These are phyloP conservation scores for Campoletis sonorensis DNA, from an alignment of 1,140 invertebrate species.

Conservation along the genomic window DNA sequence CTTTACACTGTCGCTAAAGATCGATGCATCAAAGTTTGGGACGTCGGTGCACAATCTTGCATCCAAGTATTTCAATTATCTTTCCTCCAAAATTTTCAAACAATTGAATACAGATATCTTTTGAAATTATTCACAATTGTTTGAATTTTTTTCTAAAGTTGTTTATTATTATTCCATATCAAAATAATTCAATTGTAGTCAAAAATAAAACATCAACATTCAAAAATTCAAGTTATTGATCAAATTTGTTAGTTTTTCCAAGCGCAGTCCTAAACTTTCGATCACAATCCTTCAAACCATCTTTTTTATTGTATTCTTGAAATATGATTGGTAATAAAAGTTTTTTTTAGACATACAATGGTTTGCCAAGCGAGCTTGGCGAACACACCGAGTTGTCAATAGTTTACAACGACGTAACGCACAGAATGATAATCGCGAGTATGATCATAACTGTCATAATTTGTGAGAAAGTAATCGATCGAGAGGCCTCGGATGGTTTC, in stretches of 20 bases:
- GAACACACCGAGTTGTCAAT: slow-evolving; percentile 78
- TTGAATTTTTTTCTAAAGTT: too few species aligned
- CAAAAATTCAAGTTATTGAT: too few species aligned
- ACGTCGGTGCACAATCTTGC: slow-evolving; percentile 78
- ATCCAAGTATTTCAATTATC: slow-evolving; percentile 74
- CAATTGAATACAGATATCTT: background rate
- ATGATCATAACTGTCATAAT: slow-evolving; percentile 79
- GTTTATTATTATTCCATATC: too few species aligned
- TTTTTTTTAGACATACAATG: slow-evolving; percentile 78
- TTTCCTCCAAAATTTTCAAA: background rate
- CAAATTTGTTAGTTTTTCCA: too few species aligned
- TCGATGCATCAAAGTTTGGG: slow-evolving; percentile 84
- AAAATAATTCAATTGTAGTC: too few species aligned
- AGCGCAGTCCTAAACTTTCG: too few species aligned
- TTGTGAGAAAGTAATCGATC: slow-evolving; percentile 79
- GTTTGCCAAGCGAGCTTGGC: slow-evolving; percentile 78
- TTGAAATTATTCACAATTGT: background rate
- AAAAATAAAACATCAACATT: too few species aligned
- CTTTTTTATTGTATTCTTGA: slow-evolving; percentile 8
- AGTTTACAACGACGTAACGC: slow-evolving; percentile 80
- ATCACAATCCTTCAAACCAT: slow-evolving; percentile 22
- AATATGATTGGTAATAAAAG: background rate
- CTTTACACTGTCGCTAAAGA: slow-evolving; percentile 81
- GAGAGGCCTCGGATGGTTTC: slow-evolving; percentile 82
- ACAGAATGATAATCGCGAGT: slow-evolving; percentile 81